Base-by-base conservation (phyloP, 1,140 invertebrate genomes). In the Scaptomyza hsui region DNA sequence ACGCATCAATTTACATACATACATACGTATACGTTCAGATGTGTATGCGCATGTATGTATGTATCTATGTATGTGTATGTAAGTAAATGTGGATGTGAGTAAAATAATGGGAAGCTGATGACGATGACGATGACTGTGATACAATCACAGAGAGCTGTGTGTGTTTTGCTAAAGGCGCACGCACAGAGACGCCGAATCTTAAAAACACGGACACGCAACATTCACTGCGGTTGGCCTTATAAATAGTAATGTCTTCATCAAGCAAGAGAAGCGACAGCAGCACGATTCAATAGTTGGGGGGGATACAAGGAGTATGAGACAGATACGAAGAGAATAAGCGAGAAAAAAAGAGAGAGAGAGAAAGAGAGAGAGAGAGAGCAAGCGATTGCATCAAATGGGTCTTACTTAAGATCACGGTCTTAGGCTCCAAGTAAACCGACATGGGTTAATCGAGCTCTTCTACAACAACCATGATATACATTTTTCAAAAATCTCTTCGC, bases 221-320 rank as follows among this genome's bases (percentile, higher is more conserved):
- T 65, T 57, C 69, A 47, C 62, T 67, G 69, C 49, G 69, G 55
- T 72, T 72, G 69, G 69, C 69, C 55, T 72, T 67, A 72, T 72
- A 72, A 72, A 67, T 67, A 67, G 60, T 61, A 62, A 71, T 73
- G 65, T 73, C 71, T 73, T 73, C 65, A 73, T 73, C 71, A 70
- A 21, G 71, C 57, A 45, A 61, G 35, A 69, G 65, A 44, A 62
- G 65, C 44, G 51, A 41, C 70, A 72, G 47, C 53, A 52, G 29
- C 53, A 65, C 24, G 51, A 69, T 49, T 39, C 47, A 62, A 32
- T n/a, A 21, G n/a, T 53, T 44, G 26, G 16, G 21, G 32, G 13
- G n/a, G 2, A 15, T 42, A 15, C 9, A 5, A 5, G 39, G 3
- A 39, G 7, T 12, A 32, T 1, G 26, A 7, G 13, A n/a, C 12